Percentiles rank a stretch among this genome's conserved stretches.
Conservation (phyloP, 2,888 invertebrate genomes). For the Lysandra coridon region DNA sequence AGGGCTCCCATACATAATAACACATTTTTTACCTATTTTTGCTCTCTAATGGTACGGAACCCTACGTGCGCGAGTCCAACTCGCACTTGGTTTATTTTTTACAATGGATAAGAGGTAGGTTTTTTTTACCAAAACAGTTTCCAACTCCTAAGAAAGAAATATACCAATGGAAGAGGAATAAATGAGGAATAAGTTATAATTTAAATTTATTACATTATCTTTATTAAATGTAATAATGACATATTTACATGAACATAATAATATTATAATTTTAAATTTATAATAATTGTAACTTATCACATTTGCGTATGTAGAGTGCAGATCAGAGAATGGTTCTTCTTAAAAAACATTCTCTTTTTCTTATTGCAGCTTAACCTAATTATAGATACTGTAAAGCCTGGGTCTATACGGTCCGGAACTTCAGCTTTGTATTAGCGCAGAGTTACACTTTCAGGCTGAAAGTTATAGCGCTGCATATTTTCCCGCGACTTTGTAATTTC, state of each 20-base stretch:
- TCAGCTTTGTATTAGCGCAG: too few species aligned
- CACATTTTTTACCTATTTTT: too few species aligned
- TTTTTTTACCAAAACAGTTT: neutral
- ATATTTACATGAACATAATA: slow-evolving; percentile 1
- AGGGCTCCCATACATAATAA: too few species aligned
- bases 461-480: too few species aligned
- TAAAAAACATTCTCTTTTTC: neutral
- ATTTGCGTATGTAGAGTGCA: neutral
- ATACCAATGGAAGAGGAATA: neutral
- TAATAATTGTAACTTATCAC: neutral
- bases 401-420: too few species aligned
- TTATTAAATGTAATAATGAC: neutral
- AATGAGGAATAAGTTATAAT: neutral
- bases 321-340: neutral
- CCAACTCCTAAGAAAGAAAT: too few species aligned
- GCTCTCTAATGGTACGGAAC: too few species aligned
- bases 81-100: neutral
- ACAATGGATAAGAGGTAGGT: neutral
- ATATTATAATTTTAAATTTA: neutral
- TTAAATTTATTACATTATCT: neutral
- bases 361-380: too few species aligned
- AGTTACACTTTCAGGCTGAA: too few species aligned
- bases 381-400: too few species aligned
- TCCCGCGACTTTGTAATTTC: neutral
- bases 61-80: too few species aligned